Evolutionary conservation across 2,797 vertebrate species (phyloP).

Genomic region (Halcyon badia): DNA sequence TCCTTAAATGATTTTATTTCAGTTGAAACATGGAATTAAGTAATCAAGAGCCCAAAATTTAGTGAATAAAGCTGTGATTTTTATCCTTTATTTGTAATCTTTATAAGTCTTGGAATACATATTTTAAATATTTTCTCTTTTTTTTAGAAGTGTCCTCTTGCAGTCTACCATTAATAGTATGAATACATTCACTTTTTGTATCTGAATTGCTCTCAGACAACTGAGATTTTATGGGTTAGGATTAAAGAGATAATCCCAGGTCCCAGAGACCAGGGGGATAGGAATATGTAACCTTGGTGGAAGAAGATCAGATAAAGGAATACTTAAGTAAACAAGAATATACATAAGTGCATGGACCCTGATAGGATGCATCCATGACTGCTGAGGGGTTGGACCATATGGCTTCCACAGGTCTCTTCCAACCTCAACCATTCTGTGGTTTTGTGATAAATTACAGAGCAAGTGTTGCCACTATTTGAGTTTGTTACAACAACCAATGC

Average conservation of each 20-base stretch:
- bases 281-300: too few species aligned
- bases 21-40: not conserved
- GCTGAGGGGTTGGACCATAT: too few species aligned
- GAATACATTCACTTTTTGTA: not conserved
- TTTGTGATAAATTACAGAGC: too few species aligned
- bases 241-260: not conserved
- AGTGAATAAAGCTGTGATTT: not conserved
- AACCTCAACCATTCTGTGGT: too few species aligned
- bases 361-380: too few species aligned
- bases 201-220: not conserved
- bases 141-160: not conserved
- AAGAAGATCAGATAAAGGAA: too few species aligned
- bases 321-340: too few species aligned
- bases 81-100: not conserved
- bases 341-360: too few species aligned
- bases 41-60: not conserved
- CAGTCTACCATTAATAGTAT: not conserved
- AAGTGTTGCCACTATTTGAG: too few species aligned
- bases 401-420: too few species aligned
- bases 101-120: not conserved
- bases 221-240: not conserved
- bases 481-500: too few species aligned
- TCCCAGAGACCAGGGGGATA: too few species aligned
- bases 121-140: not conserved
- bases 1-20: not conserved